phyloP scores from a whole-genome alignment of 2,113 vertebrate genomes.

The Hemibates koningsi region DNA sequence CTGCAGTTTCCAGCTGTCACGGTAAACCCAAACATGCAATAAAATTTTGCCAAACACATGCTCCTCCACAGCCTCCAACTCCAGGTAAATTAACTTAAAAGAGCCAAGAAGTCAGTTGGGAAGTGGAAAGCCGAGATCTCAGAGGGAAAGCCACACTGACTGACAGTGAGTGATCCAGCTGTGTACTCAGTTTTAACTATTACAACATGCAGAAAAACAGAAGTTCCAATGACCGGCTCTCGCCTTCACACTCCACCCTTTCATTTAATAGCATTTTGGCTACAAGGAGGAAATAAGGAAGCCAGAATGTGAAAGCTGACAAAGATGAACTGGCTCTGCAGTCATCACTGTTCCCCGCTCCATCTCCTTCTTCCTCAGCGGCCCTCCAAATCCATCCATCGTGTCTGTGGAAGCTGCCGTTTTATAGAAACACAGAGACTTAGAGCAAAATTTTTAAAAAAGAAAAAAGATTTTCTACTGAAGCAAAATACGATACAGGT shows the following conservation, averaged over 20 bases:
- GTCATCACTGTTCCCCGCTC: not conserved
- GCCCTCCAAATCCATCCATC: slow-evolving; percentile 12
- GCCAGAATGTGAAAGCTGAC: not conserved
- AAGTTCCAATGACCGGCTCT: not conserved
- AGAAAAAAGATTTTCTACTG: not conserved
- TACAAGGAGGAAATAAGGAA: not conserved
- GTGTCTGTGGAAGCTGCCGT: not conserved
- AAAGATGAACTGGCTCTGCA: not conserved
- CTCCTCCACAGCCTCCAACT: not conserved
- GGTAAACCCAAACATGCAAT: not conserved
- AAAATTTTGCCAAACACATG: not conserved
- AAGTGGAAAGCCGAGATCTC: not conserved
- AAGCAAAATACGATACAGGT: not conserved
- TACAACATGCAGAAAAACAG: not conserved
- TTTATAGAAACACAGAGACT: not conserved
- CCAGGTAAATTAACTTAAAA: not conserved
- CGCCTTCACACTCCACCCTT: not conserved
- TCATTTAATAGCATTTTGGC: slow-evolving; percentile 1
- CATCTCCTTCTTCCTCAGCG: not conserved
- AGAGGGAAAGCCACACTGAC: not conserved
- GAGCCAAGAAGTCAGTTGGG: not conserved
- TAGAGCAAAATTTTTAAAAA: not conserved
- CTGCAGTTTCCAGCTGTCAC: not conserved
- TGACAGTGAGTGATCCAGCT: not conserved
- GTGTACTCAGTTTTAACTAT: not conserved